Evolutionary conservation across 1,140 invertebrate species (phyloP), one percentile per base, ranked within the genome.

Genomic region (Heliconius hermathena): DNA sequence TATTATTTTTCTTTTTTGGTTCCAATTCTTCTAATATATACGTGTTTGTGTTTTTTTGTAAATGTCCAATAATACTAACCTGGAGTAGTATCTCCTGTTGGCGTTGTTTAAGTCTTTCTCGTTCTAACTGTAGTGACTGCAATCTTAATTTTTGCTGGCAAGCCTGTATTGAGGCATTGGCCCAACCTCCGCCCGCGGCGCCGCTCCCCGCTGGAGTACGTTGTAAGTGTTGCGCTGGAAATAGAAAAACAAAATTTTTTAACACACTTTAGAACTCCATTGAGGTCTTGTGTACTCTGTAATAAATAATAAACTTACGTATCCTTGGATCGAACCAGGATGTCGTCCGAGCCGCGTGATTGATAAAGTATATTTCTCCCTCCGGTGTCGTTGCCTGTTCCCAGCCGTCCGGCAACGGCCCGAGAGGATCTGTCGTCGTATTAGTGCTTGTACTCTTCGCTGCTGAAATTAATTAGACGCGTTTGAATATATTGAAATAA

Each of bases 281-380:
- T 1, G 60, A 16, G n/a, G 3, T 66, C 11, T 66, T 26, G 8
- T 29, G 3, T 78, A 77, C 26, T 70, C 41, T 77, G 20, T 26
- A 38, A 36, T 54, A 36, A 33, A 26, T 71, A 22, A 75, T 38
- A 71, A 38, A 81, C 74, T 81, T 78, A 81, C 78, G 73, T 79
- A 79, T 79, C 70, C 77, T 57, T 36, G 72, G 98, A 95, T 99
- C 98, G 95, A 99, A 99, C 99, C 99, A 99, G 81, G 98, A 98
- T 52, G 99, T 99, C 87, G 98, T 98, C 93, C 98, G 96, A 74
- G 97, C 97, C 90, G 97, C 97, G 95, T 99, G 99, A 95, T 99
- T 99, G 93, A 99, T 99, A 95, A 99, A 99, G 95, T 99, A 99
- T 79, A 98, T 96, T 95, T 99, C 98, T 82, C 98, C 99, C 91